Evolutionary conservation across 2,113 vertebrate genomes (phyloP).

Genomic region (Nestor notabilis): DNA sequence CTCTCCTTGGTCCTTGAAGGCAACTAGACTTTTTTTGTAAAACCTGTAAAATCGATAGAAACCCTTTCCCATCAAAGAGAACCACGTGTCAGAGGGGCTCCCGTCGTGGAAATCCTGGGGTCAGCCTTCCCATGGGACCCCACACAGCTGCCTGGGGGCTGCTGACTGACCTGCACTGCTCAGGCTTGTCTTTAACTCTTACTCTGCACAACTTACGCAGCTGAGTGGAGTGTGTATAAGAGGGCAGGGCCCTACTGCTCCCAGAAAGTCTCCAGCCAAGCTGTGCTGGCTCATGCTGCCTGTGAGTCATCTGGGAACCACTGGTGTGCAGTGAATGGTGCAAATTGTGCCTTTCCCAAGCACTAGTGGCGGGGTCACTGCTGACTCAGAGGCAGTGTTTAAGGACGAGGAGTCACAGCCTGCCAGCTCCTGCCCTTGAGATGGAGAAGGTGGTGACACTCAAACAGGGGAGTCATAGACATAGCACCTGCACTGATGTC

Average conservation of each 20-base stretch:
- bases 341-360: background rate
- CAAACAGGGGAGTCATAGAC: background rate
- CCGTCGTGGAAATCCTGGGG: rapidly evolving
- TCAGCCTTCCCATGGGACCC: background rate
- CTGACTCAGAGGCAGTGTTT: background rate
- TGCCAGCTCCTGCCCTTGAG: background rate
- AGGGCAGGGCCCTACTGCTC: background rate
- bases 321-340: background rate
- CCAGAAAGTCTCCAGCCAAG: background rate
- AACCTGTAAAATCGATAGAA: background rate
- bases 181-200: background rate
- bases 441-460: background rate
- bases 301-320: background rate
- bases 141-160: background rate
- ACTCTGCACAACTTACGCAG: background rate
- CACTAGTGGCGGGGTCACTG: rapidly evolving
- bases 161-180: background rate
- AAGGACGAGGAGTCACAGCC: background rate
- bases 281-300: background rate
- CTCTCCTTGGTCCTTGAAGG: background rate
- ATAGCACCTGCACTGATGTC: background rate
- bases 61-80: background rate
- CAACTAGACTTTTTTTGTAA: background rate
- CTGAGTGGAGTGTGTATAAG: background rate
- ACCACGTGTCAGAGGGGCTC: background rate